Conservation (phyloP, 2,888 invertebrate species). For the Andrena hattorfiana region DNA sequence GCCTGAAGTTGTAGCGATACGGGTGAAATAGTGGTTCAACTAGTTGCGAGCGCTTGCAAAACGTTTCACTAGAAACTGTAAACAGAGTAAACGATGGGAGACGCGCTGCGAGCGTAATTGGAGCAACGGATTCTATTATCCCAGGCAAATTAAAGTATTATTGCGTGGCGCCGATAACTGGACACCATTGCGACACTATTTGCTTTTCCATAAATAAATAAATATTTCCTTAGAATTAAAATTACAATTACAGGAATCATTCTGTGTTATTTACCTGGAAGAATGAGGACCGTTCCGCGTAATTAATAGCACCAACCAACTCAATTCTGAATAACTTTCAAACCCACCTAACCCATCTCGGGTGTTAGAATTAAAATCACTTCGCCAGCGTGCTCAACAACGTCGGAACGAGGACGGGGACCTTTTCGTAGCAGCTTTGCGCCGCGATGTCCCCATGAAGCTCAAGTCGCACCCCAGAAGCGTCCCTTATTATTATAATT, state of each 20-base stretch:
- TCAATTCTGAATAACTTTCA: background rate
- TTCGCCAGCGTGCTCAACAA: background rate
- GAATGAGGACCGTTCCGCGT: background rate
- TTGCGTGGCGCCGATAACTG: too few species aligned
- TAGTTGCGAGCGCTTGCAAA: background rate
- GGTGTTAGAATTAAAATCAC: conserved; percentile 37
- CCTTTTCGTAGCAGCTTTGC: conserved; percentile 6
- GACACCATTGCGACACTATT: too few species aligned
- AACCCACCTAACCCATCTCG: background rate
- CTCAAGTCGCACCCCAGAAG: conserved; percentile 28
- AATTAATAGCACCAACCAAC: background rate
- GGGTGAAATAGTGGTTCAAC: conserved; percentile 12
- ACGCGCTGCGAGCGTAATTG: background rate
- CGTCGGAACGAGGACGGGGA: conserved; percentile 13
- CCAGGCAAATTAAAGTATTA: too few species aligned
- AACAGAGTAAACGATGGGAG: background rate
- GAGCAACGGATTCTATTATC: background rate
- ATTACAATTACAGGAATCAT: background rate
- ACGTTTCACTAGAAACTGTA: background rate
- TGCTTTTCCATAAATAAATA: too few species aligned
- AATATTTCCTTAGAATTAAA: too few species aligned
- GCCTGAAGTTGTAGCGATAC: conserved; percentile 62
- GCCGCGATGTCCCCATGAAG: conserved; percentile 18
- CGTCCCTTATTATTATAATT: conserved; percentile 56
- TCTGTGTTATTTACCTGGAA: background rate